A percentile compares a stretch with the other conserved stretches of the same genome.
Evolutionary conservation across 2,113 vertebrate species (phyloP).

Genomic region (Charadrius vociferus): DNA sequence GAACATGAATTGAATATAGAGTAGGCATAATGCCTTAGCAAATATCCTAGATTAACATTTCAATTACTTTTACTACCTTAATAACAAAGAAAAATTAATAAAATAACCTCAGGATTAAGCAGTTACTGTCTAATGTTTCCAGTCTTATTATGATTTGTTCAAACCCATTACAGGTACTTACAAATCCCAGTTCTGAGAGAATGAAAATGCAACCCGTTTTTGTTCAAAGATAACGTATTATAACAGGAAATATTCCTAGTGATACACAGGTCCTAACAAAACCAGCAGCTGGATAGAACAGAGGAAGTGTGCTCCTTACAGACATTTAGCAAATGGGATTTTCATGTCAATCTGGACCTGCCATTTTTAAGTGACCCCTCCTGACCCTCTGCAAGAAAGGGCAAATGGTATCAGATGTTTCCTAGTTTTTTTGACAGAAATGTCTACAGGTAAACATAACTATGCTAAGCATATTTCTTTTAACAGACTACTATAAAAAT

Average conservation of each 20-base stretch:
- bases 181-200: not conserved
- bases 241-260: not conserved
- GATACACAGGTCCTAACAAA: not conserved
- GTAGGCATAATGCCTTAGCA: not conserved
- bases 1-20: not conserved
- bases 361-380: not conserved
- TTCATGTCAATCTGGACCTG: not conserved
- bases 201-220: not conserved
- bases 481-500: not conserved
- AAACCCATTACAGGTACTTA: not conserved
- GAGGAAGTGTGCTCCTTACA: not conserved
- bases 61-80: slow-evolving; percentile 28
- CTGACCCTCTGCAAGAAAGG: not conserved
- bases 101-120: slow-evolving; percentile 21
- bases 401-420: not conserved
- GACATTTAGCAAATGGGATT: not conserved
- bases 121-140: not conserved
- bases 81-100: slow-evolving; percentile 19
- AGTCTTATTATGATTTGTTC: not conserved
- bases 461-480: not conserved
- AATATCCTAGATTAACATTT: slow-evolving; percentile 24
- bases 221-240: not conserved
- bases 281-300: not conserved
- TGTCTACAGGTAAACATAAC: not conserved
- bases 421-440: not conserved